Percentiles rank a stretch among this genome's conserved stretches.
phyloP scores from a whole-genome alignment of 2,113 vertebrate genomes.

The Sterna hirundo region DNA sequence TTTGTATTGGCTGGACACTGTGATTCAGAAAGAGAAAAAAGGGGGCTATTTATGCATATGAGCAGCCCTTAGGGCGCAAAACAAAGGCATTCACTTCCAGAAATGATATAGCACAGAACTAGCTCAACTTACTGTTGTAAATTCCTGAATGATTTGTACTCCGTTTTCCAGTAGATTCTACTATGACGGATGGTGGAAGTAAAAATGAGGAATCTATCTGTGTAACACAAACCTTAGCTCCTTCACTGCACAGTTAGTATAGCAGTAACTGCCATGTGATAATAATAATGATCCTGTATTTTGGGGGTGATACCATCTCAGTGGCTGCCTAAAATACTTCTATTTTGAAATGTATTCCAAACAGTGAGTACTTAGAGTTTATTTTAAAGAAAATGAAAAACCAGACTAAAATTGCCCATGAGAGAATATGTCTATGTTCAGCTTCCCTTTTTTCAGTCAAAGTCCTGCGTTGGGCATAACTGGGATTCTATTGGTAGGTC shows the following conservation, averaged over 20 bases:
- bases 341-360: neutral
- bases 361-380: neutral
- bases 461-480: neutral
- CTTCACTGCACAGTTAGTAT: neutral
- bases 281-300: neutral
- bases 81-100: constrained; percentile 8
- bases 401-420: neutral
- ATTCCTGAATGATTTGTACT: constrained; percentile 51
- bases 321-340: neutral
- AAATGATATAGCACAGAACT: neutral
- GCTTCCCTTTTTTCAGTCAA: neutral
- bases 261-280: neutral
- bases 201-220: neutral
- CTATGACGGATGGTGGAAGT: neutral
- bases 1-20: constrained; percentile 29
- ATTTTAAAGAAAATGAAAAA: neutral
- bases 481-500: neutral
- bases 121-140: constrained; percentile 22
- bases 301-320: neutral
- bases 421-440: neutral
- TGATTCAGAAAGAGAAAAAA: neutral
- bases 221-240: neutral
- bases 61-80: neutral
- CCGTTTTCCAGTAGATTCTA: constrained; percentile 26
- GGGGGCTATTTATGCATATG: neutral